phyloP scores from a whole-genome alignment of 2,113 vertebrate genomes.

The Pelobates fuscus region DNA sequence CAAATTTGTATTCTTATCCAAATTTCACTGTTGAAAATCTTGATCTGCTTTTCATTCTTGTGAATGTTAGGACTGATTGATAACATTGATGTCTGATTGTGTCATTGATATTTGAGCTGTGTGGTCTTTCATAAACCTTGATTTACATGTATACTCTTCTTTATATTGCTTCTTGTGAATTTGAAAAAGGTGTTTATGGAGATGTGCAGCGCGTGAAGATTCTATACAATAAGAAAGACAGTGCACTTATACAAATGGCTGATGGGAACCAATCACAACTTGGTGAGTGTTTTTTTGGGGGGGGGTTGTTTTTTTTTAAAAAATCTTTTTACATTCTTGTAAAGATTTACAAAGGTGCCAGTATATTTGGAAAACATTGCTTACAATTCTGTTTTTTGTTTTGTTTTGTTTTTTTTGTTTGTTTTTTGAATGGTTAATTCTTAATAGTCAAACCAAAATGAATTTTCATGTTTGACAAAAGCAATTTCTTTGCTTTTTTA shows the following conservation, averaged over 20 bases:
- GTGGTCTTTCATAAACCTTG: conserved; percentile 61
- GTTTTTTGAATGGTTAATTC: too few relatives aligned
- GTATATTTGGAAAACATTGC: too few relatives aligned
- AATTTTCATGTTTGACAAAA: too few relatives aligned
- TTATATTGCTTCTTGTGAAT: conserved; percentile 79
- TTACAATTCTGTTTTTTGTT: too few relatives aligned
- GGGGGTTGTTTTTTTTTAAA: too few relatives aligned
- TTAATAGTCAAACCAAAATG: too few relatives aligned
- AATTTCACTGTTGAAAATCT: conserved; percentile 83
- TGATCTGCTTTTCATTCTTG: conserved; percentile 82
- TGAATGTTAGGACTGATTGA: conserved; percentile 74
- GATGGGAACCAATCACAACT: conserved; percentile 94
- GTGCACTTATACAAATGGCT: conserved; percentile 96
- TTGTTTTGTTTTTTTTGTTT: too few relatives aligned
- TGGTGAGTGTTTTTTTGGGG: too few relatives aligned
- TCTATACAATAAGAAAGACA: conserved; percentile 99
- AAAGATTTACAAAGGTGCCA: too few relatives aligned
- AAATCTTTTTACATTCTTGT: too few relatives aligned
- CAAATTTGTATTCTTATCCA: conserved; percentile 81
- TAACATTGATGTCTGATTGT: conserved; percentile 80
- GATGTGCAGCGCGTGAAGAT: conserved; percentile 98
- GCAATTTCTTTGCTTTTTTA: too few relatives aligned
- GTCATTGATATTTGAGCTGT: conserved; percentile 77
- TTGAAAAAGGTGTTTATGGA: conserved; percentile 91
- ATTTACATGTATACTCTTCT: conserved; percentile 76